These are phyloP conservation scores for Callospermophilus lateralis DNA, from an alignment of 2,113 vertebrate species.

Conservation along the genomic window DNA sequence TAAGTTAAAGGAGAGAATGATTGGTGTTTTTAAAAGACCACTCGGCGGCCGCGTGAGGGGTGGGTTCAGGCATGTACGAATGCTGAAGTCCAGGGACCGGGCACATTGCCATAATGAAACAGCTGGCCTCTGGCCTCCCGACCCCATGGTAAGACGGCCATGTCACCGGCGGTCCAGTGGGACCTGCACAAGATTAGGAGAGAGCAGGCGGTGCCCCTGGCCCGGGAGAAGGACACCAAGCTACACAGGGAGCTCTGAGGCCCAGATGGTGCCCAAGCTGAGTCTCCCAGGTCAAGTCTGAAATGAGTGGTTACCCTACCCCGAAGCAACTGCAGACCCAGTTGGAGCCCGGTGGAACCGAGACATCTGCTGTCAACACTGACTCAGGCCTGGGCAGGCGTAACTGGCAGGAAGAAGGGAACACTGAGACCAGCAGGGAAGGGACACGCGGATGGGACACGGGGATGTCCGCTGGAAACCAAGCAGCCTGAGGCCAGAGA, in stretches of 20 bases:
- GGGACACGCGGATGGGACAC: not conserved
- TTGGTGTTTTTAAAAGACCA: not conserved
- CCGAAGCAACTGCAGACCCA: not conserved
- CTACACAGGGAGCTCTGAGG: not conserved
- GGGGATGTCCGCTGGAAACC: not conserved
- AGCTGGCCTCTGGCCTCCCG: not conserved
- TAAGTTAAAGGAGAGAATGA: not conserved
- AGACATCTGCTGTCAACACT: not conserved
- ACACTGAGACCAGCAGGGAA: not conserved
- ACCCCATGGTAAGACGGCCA: not conserved
- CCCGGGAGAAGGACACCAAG: too few relatives aligned
- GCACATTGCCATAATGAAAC: not conserved
- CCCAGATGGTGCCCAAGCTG: not conserved
- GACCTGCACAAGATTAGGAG: not conserved
- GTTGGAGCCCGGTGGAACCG: not conserved
- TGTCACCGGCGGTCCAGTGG: not conserved
- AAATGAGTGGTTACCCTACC: not conserved
- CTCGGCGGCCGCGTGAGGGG: not conserved
- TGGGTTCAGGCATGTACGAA: not conserved
- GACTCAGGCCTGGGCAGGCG: not conserved
- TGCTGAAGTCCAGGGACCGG: too few relatives aligned
- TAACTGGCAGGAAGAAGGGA: not conserved
- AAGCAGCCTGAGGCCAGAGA: not conserved
- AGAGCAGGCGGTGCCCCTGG: fast-evolving
- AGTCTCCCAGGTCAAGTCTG: not conserved